Base-by-base conservation (phyloP, 2,888 invertebrate species). In the Pheosia tremula region DNA sequence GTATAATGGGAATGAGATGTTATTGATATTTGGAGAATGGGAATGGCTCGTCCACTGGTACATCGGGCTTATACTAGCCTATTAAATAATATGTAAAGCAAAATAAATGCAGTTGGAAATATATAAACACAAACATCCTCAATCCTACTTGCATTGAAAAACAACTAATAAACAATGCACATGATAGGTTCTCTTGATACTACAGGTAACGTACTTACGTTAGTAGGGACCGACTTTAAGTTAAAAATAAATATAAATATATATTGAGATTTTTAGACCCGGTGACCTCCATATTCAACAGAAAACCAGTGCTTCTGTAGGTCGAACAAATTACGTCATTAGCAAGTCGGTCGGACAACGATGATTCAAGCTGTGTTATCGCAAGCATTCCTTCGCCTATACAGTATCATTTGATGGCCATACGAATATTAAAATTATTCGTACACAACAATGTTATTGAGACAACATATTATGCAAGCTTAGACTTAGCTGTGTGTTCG, bases 311-410 rank as follows among this genome's bases (percentile, higher is more conserved):
- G 82, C 67, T 74, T 82, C 82, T 87, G 83, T 88, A 88, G 86
- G 87, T 85, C 87, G 82, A 68, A 71, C 69, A 71, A 66, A 84
- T 91, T 89, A 88, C 91, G 89, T 91, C 91, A 91, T 85, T 73
- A 77, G 71, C 72, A 72, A 66, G 66, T 74, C 71, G 66, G 75
- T 64, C 67, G 66, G 74, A 72, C 79, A 71, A 67, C 62, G 81
- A 84, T 88, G 86, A 89, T 81, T 87, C 89, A 89, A 86, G 76
- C 75, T 66, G 66, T 78, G 77, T 72, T 80, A 80, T 74, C 78
- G 82, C 78, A 80, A 81, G 78, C 82, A 81, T 83, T 82, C 82
- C 68, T 80, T 79, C 62, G 72, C 72, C 71, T 78, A 79, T 64
- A 76, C 71, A 72, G 72, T 62, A 64, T 65, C 61, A 49, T 68